phyloP scores from a whole-genome alignment of 2,888 invertebrate genomes.

The Callyntrura guangdongensis region DNA sequence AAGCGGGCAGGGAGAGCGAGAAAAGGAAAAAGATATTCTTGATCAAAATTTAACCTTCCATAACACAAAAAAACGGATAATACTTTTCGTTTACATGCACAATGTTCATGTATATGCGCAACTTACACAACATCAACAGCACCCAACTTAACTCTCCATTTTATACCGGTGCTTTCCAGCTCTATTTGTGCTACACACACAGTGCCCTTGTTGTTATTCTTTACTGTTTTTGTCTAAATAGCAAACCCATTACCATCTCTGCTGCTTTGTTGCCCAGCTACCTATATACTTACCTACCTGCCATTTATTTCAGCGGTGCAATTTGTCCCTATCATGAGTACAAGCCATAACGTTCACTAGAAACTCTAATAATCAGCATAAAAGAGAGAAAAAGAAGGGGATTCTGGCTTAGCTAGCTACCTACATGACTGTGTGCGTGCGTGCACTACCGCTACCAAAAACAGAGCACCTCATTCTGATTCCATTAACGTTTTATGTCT shows the following conservation, averaged over 20 bases:
- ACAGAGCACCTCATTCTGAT: constrained; percentile 54
- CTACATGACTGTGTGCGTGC: not conserved
- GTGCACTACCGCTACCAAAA: constrained; percentile 26
- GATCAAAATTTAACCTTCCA: not conserved
- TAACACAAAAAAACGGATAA: not conserved
- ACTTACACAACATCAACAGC: not conserved
- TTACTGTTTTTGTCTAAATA: not conserved
- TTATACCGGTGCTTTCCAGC: not conserved
- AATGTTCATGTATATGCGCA: not conserved
- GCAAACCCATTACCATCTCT: not conserved
- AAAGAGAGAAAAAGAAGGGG: constrained; percentile 5
- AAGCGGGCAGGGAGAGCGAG: too few species aligned
- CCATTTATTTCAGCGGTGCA: constrained; percentile 42
- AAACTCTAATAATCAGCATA: constrained; percentile 54
- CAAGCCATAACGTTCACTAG: constrained; percentile 69
- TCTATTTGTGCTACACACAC: not conserved
- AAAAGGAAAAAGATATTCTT: constrained; percentile 11
- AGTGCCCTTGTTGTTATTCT: constrained; percentile 32
- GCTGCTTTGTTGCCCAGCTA: not conserved
- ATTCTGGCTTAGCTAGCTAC: constrained; percentile 28
- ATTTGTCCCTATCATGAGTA: constrained; percentile 77
- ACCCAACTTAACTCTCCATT: not conserved
- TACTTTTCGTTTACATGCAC: not conserved
- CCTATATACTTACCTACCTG: constrained; percentile 32
- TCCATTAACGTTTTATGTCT: constrained; percentile 60